Evolutionary conservation across 2,888 invertebrate species (phyloP), one percentile per base, ranked within the genome.

Genomic region (Dryobota labecula): DNA sequence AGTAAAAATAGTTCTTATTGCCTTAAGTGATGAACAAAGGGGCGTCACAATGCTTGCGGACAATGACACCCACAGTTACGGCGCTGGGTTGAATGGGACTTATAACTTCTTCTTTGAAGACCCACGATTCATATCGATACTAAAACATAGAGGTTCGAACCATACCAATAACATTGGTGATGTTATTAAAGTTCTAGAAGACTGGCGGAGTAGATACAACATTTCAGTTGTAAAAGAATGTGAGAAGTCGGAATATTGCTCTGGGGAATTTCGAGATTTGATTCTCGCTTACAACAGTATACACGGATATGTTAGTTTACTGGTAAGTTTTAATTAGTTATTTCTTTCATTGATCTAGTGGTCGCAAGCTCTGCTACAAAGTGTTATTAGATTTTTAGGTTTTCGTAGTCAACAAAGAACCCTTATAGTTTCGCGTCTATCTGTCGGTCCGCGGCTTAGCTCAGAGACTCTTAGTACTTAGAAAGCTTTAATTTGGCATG

Each of bases 301-400:
- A 79, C 99, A 99, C 91, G 98, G 98, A 72, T 98, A 98, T 92
- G 96, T 98, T 81, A 98, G 98, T 72, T 95, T 99, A 64, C 93
- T 98, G 91, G 98, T 99, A 89, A 96, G 97, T 93, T 36, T 41
- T 27, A 2, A 15, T 58, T 9, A 27, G 18, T 53, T 51, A 2
- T 53, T 65, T 41, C 8, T 61, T 49, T 0, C 27, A 24, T 53
- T n/a, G n/a, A n/a, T n/a, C n/a, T n/a, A n/a, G n/a, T n/a, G n/a
- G n/a, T n/a, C n/a, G n/a, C n/a, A n/a, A n/a, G n/a, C n/a, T n/a
- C n/a, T n/a, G n/a, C n/a, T n/a, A n/a, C n/a, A n/a, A n/a, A n/a
- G n/a, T n/a, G n/a, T n/a, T n/a, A n/a, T n/a, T n/a, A n/a, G n/a
- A n/a, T n/a, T n/a, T n/a, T n/a, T n/a, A n/a, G n/a, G n/a, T n/a